Percentiles rank a stretch among this genome's conserved stretches.
Conservation (phyloP, 2,113 vertebrate genomes). For the Numenius arquata region DNA sequence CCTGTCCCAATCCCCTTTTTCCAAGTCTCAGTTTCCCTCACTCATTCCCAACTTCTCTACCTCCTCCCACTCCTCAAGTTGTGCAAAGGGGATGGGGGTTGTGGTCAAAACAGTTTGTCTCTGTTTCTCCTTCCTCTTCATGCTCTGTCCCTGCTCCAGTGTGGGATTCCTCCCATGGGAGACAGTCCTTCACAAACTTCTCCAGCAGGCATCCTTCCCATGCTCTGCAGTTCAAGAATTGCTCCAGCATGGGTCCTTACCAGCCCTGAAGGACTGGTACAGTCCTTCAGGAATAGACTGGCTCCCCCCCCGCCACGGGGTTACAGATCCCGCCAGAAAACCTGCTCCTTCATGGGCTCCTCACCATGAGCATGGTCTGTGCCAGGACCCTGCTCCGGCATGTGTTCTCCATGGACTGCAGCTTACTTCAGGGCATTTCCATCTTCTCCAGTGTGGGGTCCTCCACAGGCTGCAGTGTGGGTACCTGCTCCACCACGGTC, state of each 20-base stretch:
- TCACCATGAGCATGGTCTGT: neutral
- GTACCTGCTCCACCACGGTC: neutral
- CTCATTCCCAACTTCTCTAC: neutral
- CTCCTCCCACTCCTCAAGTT: neutral
- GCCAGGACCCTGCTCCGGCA: neutral
- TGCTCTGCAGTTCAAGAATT: neutral
- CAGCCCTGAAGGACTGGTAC: neutral
- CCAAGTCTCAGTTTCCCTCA: neutral
- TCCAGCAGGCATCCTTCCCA: neutral
- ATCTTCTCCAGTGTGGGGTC: fast-evolving
- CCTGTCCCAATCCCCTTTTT: fast-evolving
- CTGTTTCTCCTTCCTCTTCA: neutral
- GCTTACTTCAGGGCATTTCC: neutral
- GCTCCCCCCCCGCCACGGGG: fast-evolving
- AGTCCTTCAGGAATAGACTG: neutral
- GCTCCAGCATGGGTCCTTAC: neutral
- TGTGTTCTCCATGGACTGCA: neutral
- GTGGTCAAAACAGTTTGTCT: neutral
- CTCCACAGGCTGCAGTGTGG: neutral
- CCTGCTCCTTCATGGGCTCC: fast-evolving
- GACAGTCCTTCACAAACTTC: neutral
- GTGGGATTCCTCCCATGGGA: neutral
- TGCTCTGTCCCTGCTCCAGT: fast-evolving
- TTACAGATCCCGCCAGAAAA: neutral
- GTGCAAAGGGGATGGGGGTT: fast-evolving